Evolutionary conservation across 2,888 invertebrate genomes (phyloP), one percentile per base, ranked within the genome.

Genomic region (Trichopoda pennipes): DNA sequence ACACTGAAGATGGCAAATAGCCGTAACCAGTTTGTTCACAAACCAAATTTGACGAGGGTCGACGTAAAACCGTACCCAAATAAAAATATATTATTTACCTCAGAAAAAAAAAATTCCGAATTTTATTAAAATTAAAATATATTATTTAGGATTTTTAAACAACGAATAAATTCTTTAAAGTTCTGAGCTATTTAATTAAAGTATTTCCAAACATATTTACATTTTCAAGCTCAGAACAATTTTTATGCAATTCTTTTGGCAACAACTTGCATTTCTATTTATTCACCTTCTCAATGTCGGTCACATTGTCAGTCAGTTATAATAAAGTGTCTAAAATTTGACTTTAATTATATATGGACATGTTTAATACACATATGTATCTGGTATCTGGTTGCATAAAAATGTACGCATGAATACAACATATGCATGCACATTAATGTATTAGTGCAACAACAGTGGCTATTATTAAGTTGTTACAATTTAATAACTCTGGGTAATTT

Each of bases 191-290:
- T 28, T 28, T 2, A 6, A 28, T 28, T 8, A 28, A 28, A 1
- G 28, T 8, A 17, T 51, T 53, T 38, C 12, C 51, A 19, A 49
- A 60, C 28, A 56, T 35, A 19, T 47, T 56, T 38, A 2, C 9
- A 28, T 69, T 77, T 70, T 77, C 69, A 70, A 77, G 69, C 61
- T 70, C 77, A 77, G 49, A 28, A 21, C 32, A 61, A 61, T 17
- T 69, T 61, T 28, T 0, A 38, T 17, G 38, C 58, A 12, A 28
- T 35, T 56, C 61, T 44, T 69, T 61, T 53, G 56, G 44, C 68
- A 76, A 56, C 16, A 47, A 63, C 21, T 63, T 10, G 49, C 49
- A 0, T 44, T 56, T 17, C 32, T 47, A 17, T 51, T 60, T 68
- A 28, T 8, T 1, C 32, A 49, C 7, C 4, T 56, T 70, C 38